phyloP scores from a whole-genome alignment of 2,113 vertebrate species.

The Callorhinus ursinus region DNA sequence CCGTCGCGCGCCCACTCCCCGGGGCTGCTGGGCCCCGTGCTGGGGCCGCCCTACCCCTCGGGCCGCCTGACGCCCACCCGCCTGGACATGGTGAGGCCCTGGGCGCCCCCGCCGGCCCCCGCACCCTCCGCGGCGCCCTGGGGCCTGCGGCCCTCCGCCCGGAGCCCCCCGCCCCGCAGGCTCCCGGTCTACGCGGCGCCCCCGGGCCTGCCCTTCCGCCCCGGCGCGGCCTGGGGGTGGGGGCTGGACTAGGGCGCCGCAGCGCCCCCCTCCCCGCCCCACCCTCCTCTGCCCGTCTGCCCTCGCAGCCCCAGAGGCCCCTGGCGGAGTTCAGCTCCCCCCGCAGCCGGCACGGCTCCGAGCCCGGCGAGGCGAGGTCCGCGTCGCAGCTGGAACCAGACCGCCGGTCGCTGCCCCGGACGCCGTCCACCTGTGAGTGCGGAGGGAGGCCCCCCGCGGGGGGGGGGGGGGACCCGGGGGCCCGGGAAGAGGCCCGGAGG shows the following conservation, averaged over 20 bases:
- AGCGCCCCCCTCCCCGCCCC: constrained; percentile 49
- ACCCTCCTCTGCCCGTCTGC: constrained; percentile 70
- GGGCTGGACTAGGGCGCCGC: constrained; percentile 66
- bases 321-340: constrained; percentile 82
- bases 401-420: constrained; percentile 78
- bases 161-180: constrained; percentile 47
- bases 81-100: constrained; percentile 85
- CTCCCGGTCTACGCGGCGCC: constrained; percentile 23
- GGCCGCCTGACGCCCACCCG: constrained; percentile 82
- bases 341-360: constrained; percentile 80
- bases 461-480: neutral
- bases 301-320: constrained; percentile 82
- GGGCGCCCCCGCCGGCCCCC: constrained; percentile 57
- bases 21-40: constrained; percentile 66
- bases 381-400: constrained; percentile 82
- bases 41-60: constrained; percentile 80
- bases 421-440: constrained; percentile 85
- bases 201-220: constrained; percentile 4
- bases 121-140: constrained; percentile 37
- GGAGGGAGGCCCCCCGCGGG: neutral
- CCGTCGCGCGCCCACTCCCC: constrained; percentile 81
- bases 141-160: constrained; percentile 2
- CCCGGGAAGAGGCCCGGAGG: neutral
- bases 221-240: constrained; percentile 51
- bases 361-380: constrained; percentile 76